A percentile compares a stretch with the other conserved stretches of the same genome.
Conservation (phyloP, 2,113 vertebrate genomes). For the Pachycephala philippinensis region DNA sequence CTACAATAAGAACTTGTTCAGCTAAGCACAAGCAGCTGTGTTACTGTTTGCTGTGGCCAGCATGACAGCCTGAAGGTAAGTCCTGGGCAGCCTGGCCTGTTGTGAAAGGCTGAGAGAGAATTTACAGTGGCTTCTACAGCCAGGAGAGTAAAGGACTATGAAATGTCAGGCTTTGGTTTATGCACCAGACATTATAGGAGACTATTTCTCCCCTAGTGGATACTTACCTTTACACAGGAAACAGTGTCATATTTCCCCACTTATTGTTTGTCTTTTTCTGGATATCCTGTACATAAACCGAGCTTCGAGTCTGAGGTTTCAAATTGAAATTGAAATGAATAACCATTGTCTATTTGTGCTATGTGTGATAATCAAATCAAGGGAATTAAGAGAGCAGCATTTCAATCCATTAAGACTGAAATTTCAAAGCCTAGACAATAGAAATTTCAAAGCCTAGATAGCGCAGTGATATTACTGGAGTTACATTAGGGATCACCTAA, state of each 20-base stretch:
- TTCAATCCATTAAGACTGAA: background rate
- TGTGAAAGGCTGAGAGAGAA: background rate
- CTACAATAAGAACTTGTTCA: background rate
- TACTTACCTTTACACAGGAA: background rate
- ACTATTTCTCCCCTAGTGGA: background rate
- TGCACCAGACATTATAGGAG: background rate
- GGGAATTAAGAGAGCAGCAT: background rate
- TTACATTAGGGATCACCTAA: background rate
- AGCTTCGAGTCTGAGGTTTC: background rate
- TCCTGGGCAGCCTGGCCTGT: background rate
- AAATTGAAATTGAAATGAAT: background rate
- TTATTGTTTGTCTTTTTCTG: background rate
- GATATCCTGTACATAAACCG: rapidly evolving
- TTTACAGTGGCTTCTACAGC: background rate
- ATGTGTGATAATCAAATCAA: background rate
- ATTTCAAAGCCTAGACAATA: background rate
- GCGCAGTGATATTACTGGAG: background rate
- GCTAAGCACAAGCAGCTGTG: background rate
- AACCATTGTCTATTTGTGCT: background rate
- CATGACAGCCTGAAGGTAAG: background rate
- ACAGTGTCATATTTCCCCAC: background rate
- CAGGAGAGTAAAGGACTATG: background rate
- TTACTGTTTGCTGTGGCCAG: background rate
- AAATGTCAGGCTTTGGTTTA: background rate
- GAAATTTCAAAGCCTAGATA: background rate